Conservation (phyloP, 30 jellyfish, hydroid and myxozoan genomes). For the Nemopilema nomurai region DNA sequence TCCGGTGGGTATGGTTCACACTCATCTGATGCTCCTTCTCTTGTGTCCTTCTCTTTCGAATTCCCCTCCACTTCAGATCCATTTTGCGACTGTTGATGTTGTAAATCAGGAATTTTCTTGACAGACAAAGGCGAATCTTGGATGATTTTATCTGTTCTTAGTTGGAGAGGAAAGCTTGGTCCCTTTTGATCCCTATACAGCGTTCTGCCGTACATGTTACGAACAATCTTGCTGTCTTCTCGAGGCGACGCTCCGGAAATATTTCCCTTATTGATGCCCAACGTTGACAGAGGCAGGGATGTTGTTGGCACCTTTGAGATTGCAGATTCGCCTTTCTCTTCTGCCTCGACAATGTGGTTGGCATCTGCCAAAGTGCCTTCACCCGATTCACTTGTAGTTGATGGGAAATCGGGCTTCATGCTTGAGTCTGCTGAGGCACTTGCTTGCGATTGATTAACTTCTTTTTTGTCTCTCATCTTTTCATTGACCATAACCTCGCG, state of each 20-base stretch:
- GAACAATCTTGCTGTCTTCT: neutral
- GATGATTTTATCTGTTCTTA: conserved; percentile 52
- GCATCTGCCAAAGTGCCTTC: neutral
- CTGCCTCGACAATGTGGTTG: neutral
- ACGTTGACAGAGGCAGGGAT: conserved; percentile 34
- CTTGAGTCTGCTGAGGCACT: neutral
- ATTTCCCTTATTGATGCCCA: conserved; percentile 11
- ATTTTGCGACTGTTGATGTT: neutral
- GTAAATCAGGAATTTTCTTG: neutral
- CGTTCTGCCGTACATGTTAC: conserved; percentile 65
- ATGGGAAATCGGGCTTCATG: neutral
- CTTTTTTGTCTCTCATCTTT: neutral
- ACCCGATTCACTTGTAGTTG: neutral
- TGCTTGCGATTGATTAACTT: neutral
- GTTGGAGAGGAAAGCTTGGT: conserved; percentile 44
- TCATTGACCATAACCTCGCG: neutral
- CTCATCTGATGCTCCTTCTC: neutral
- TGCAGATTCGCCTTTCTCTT: conserved; percentile 17
- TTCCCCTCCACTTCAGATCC: neutral
- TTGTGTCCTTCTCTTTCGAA: neutral
- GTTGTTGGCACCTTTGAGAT: conserved; percentile 31
- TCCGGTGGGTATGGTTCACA: neutral
- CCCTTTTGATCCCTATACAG: conserved; percentile 37
- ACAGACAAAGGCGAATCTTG: neutral
- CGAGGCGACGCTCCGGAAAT: neutral